Base-by-base conservation (phyloP, 2,113 vertebrate genomes). In the Lycocorax pyrrhopterus region DNA sequence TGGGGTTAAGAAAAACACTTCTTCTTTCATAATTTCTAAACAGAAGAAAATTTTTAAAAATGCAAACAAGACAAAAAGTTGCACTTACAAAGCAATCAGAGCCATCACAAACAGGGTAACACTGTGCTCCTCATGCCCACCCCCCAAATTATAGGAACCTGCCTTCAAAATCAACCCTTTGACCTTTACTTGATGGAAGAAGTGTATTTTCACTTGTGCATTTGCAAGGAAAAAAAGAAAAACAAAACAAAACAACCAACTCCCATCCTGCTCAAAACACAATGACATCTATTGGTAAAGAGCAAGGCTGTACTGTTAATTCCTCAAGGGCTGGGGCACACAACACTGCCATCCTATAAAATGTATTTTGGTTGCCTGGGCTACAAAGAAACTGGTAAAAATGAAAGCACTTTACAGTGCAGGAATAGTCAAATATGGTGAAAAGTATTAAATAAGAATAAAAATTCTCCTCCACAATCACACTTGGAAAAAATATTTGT, bases 331-430 rank as follows among this genome's bases (percentile, higher is more conserved):
- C 49, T 37, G 18, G 18, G 30, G 5, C 25, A 76, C 8, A 3
- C 16, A 52, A 64, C 23, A 22, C 7, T 22, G 13, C 14, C 29
- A 20, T 33, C 4, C 16, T 32, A 15, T 22, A 58, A 84, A 84
- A 89, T 5, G 1, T 20, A 13, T 41, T 72, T 35, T 80, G 58
- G 2, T 35, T 83, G 13, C 20, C 35, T 9, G 4, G 9, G 44
- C 44, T 88, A 68, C 33, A 76, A 63, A 66, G 33, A 41, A 76
- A 33, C 2, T 27, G 16, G 13, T 47, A 47, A 64, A 75, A 87
- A n/a, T 60, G 2, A 3, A 72, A 79, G 14, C 1, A 0, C 7
- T 23, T 44, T 62, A 66, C 77, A n/a, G 15, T 10, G 10, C 7
- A 82, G 12, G 16, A 53, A 41, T 6, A 67, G 21, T 15, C 19